Percentiles rank a stretch among this genome's conserved stretches.
phyloP scores from a whole-genome alignment of 2,113 vertebrate genomes.

The Anguilla rostrata region DNA sequence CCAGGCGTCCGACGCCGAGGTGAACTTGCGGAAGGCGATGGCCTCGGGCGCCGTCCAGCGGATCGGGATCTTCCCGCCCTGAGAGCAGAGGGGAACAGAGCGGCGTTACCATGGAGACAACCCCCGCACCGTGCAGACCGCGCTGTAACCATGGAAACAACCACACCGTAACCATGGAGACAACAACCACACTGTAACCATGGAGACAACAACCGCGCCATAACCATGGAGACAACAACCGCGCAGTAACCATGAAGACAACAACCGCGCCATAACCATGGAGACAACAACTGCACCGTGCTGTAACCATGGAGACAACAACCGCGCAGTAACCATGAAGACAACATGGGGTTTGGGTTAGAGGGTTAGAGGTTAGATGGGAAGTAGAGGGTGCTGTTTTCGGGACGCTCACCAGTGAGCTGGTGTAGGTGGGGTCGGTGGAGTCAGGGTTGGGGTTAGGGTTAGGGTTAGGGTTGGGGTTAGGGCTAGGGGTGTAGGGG shows the following conservation, averaged over 20 bases:
- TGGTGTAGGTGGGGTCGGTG: constrained; percentile 72
- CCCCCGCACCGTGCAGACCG: background rate
- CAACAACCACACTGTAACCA: no score
- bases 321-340: no score
- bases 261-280: no score
- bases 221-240: background rate
- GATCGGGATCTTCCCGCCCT: constrained; percentile 82
- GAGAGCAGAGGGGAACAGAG: background rate
- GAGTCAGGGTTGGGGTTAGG: no score
- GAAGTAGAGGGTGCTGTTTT: no score
- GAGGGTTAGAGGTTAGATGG: background rate
- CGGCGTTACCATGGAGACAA: background rate
- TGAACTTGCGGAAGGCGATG: constrained; percentile 76
- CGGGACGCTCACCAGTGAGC: constrained; percentile 62
- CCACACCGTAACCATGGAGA: no score
- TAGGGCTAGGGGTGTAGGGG: background rate
- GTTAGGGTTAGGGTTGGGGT: background rate
- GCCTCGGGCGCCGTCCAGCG: constrained; percentile 81
- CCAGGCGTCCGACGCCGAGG: constrained; percentile 77
- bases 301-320: no score
- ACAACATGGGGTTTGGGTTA: no score
- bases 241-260: no score
- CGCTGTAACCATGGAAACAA: no score
- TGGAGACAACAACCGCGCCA: no score
- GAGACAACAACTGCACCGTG: no score